Conservation (phyloP, 64 coral and sea anemone genomes). For the Pocillopora verrucosa region DNA sequence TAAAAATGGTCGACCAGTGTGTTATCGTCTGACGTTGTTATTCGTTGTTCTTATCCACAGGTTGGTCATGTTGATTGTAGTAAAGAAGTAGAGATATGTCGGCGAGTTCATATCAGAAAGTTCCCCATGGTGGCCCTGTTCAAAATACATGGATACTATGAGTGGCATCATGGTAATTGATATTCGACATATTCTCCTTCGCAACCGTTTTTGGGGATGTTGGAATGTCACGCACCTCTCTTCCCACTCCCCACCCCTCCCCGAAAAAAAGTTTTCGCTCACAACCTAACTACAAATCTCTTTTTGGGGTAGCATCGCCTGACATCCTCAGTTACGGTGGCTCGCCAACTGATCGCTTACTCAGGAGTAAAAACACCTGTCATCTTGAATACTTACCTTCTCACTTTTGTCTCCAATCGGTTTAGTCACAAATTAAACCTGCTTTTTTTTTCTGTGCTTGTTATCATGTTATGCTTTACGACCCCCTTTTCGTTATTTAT, state of each 20-base stretch:
- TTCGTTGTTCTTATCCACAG: conserved; percentile 28
- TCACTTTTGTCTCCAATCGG: no score
- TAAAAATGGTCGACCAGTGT: no score
- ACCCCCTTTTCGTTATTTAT: no score
- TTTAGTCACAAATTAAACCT: no score
- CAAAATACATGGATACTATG: conserved; percentile 77
- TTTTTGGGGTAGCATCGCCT: no score
- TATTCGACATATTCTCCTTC: neutral
- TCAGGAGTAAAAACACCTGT: no score
- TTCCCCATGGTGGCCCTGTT: conserved; percentile 87
- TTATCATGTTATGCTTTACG: no score
- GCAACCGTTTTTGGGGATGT: neutral
- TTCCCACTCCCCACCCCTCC: neutral
- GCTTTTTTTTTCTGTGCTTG: no score
- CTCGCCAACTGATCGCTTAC: no score
- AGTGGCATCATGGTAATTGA: conserved; percentile 91
- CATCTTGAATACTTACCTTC: no score
- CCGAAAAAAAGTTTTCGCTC: neutral
- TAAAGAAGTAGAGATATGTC: conserved; percentile 53
- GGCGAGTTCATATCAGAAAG: conserved; percentile 70
- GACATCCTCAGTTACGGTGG: no score
- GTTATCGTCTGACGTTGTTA: neutral
- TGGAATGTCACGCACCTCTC: neutral
- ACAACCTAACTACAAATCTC: neutral
- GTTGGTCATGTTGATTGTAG: conserved; percentile 94